Percentiles rank a stretch among this genome's conserved stretches.
Evolutionary conservation across 2,888 invertebrate species (phyloP).

Genomic region (Spisula solida): DNA sequence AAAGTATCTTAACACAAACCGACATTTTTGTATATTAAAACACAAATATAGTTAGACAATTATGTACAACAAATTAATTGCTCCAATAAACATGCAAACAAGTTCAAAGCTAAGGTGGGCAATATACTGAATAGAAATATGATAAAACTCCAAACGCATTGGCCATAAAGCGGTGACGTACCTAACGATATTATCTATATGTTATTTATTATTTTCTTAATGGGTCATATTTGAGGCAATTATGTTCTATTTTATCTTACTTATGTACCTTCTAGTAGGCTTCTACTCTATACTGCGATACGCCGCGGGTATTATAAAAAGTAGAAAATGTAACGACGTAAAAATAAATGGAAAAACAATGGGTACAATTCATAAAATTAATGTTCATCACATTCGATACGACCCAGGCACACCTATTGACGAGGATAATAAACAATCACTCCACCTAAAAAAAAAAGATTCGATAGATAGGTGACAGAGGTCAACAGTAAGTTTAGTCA

Average conservation of each 20-base stretch:
- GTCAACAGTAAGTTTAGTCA: too few relatives aligned
- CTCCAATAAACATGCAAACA: background rate
- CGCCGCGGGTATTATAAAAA: background rate
- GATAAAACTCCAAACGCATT: background rate
- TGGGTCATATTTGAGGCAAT: background rate
- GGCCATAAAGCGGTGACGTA: background rate
- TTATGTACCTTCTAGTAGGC: background rate
- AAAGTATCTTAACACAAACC: too few relatives aligned
- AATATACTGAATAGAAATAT: background rate
- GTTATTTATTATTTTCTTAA: slow-evolving; percentile 11
- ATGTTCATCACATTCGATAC: too few relatives aligned
- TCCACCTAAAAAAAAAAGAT: too few relatives aligned
- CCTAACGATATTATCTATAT: slow-evolving; percentile 1
- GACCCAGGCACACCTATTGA: too few relatives aligned
- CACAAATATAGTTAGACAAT: too few relatives aligned
- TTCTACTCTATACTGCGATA: background rate
- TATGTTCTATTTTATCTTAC: background rate
- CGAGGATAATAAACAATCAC: too few relatives aligned
- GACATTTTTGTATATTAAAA: too few relatives aligned
- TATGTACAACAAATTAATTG: too few relatives aligned
- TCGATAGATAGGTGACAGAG: too few relatives aligned
- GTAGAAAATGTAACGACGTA: background rate
- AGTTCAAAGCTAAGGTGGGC: background rate
- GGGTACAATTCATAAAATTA: too few relatives aligned
- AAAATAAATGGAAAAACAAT: background rate